A percentile compares a stretch with the other conserved stretches of the same genome.
These are phyloP conservation scores for Xestoiulus laeticollis DNA, from an alignment of 2,888 invertebrate species.

Conservation along the genomic window DNA sequence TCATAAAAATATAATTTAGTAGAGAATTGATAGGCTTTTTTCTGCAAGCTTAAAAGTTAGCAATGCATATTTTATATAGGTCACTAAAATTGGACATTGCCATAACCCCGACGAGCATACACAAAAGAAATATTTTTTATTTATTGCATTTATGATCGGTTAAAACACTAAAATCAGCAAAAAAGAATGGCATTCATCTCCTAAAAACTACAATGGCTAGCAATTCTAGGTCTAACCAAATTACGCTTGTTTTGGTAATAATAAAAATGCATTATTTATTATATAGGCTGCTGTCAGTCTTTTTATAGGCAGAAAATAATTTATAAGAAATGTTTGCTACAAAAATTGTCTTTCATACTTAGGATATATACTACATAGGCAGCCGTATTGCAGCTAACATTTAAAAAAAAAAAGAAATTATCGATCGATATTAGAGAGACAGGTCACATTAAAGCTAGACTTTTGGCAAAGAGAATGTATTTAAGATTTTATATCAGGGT, in stretches of 20 bases:
- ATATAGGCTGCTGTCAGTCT: not conserved
- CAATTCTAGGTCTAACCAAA: not conserved
- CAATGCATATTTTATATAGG: not conserved
- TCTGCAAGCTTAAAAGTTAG: not conserved
- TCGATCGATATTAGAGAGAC: slow-evolving; percentile 1
- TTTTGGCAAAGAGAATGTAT: not conserved
- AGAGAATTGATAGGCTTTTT: not conserved
- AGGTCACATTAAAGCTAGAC: not conserved
- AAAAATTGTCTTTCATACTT: not conserved
- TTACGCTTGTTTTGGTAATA: slow-evolving; percentile 27
- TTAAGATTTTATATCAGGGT: not conserved
- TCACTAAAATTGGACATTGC: not conserved
- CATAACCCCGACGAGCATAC: not conserved
- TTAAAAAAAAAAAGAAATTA: slow-evolving; percentile 11
- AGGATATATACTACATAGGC: not conserved
- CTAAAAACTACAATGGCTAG: not conserved
- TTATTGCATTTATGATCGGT: not conserved
- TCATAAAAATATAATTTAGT: no score
- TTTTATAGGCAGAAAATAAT: not conserved
- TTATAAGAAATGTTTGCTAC: not conserved
- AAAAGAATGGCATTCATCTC: not conserved
- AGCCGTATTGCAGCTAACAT: not conserved
- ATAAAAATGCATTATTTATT: not conserved
- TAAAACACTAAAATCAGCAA: not conserved
- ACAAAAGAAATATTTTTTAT: not conserved